Conservation (phyloP, 2,113 vertebrate genomes). For the Phalacrocorax carbo region DNA sequence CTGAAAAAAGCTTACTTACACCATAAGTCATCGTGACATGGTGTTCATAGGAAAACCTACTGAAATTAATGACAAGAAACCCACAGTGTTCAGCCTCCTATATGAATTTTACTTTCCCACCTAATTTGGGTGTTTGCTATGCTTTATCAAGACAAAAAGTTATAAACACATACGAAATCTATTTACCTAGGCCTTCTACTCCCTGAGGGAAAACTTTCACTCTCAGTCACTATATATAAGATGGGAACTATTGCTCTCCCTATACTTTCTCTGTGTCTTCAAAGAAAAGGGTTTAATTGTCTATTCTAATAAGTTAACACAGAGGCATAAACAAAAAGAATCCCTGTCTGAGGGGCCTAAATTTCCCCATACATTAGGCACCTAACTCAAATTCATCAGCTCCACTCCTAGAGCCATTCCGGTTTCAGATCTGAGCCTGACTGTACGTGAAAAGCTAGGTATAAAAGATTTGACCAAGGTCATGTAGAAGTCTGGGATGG, state of each 20-base stretch:
- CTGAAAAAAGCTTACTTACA: neutral
- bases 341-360: neutral
- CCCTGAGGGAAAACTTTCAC: neutral
- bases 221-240: neutral
- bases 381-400: neutral
- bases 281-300: neutral
- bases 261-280: neutral
- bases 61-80: neutral
- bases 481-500: neutral
- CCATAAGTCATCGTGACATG: neutral
- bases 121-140: neutral
- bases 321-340: neutral
- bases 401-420: neutral
- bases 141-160: neutral
- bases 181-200: neutral
- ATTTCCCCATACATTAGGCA: neutral
- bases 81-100: neutral
- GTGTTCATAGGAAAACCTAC: neutral
- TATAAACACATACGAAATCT: neutral
- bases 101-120: neutral
- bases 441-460: rapidly evolving
- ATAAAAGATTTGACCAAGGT: neutral
- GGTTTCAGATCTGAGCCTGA: neutral
- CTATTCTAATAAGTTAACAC: neutral
- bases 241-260: neutral